Evolutionary conservation across 2,113 vertebrate species (phyloP).

Genomic region (Oxyura jamaicensis): DNA sequence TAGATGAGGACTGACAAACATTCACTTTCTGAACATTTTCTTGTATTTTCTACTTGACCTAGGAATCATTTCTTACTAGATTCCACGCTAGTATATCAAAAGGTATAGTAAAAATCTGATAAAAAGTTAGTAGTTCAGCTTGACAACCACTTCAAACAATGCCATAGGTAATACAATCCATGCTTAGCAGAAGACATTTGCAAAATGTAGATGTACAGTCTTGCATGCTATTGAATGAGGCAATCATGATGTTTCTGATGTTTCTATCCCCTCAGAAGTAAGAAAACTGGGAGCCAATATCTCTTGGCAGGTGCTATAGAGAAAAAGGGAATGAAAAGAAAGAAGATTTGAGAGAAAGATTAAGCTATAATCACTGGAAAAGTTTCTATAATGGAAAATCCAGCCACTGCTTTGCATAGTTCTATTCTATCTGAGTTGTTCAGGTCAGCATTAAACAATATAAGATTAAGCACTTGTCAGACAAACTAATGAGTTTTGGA

Average conservation of each 20-base stretch:
- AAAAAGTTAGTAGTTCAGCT: not conserved
- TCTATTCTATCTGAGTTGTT: slow-evolving; percentile 62
- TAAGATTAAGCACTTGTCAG: slow-evolving; percentile 82
- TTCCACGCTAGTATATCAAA: not conserved
- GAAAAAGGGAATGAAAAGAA: slow-evolving; percentile 18
- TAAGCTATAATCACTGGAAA: slow-evolving; percentile 64
- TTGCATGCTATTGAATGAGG: not conserved
- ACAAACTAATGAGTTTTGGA: slow-evolving; percentile 81
- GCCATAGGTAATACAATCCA: not conserved
- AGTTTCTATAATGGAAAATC: slow-evolving; percentile 61
- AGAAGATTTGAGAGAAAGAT: slow-evolving; percentile 53
- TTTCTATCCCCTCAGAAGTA: not conserved
- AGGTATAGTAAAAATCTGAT: not conserved
- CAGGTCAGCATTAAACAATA: slow-evolving; percentile 74
- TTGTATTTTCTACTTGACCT: not conserved
- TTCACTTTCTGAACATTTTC: not conserved
- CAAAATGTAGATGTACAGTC: not conserved
- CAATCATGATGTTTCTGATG: not conserved
- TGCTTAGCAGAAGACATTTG: slow-evolving; percentile 5
- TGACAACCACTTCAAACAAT: not conserved
- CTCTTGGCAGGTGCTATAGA: slow-evolving; percentile 2
- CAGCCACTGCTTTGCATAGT: slow-evolving; percentile 60
- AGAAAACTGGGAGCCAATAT: slow-evolving; percentile 32
- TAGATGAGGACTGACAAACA: not conserved
- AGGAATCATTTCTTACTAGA: not conserved